A percentile compares a stretch with the other conserved stretches of the same genome.
Evolutionary conservation across 2,797 vertebrate genomes (phyloP).

Genomic region (Sebastes ruberrimus): DNA sequence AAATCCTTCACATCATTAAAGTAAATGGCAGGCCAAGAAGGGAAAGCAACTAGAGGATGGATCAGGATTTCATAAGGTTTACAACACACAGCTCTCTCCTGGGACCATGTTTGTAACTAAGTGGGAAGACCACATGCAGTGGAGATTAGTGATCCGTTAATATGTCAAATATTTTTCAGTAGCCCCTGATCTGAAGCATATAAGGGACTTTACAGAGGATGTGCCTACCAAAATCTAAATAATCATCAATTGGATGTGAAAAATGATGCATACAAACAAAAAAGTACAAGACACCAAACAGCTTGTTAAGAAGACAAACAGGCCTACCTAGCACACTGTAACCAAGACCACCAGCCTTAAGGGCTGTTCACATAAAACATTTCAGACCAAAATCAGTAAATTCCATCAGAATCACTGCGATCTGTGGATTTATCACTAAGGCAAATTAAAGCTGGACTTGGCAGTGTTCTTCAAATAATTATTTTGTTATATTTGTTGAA

Average conservation of each 20-base stretch:
- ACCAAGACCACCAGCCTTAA: neutral
- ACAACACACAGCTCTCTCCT: neutral
- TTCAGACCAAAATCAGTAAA: neutral
- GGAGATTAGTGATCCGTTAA: neutral
- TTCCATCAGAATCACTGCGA: no score
- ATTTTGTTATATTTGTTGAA: no score
- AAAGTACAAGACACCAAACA: neutral
- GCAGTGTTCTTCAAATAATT: no score
- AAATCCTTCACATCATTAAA: neutral
- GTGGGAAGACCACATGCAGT: neutral
- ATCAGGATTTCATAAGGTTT: neutral
- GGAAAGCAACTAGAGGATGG: neutral
- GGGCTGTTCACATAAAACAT: neutral
- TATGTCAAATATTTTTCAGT: neutral
- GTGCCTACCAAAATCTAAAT: neutral
- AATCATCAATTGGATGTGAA: neutral
- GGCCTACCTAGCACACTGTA: neutral
- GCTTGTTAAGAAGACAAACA: neutral
- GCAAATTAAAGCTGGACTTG: no score
- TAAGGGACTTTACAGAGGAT: neutral
- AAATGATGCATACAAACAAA: neutral
- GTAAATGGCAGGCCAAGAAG: neutral
- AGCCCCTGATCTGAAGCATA: neutral
- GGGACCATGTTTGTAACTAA: neutral
- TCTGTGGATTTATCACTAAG: no score